phyloP scores from a whole-genome alignment of 2,797 vertebrate species.

The Sebastes steindachneri region DNA sequence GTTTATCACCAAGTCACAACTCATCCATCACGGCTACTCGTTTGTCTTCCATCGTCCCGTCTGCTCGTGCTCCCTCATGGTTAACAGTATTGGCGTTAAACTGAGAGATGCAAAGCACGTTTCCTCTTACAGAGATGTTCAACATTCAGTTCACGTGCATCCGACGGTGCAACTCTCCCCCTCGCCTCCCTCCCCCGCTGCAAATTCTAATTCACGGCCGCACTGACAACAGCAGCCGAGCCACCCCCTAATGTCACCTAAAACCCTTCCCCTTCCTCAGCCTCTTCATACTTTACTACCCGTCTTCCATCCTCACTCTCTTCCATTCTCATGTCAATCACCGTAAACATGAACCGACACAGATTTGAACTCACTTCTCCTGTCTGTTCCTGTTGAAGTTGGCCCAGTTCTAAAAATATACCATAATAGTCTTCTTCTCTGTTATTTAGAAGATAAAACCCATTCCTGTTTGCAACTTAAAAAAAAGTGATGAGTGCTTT shows the following conservation, averaged over 20 bases:
- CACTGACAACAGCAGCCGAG: not conserved
- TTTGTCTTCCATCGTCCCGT: not conserved
- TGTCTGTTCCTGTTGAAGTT: not conserved
- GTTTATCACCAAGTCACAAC: not conserved
- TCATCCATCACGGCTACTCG: slow-evolving; percentile 3
- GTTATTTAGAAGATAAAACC: not conserved
- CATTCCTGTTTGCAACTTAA: not conserved
- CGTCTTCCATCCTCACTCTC: not conserved
- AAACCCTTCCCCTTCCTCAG: not conserved
- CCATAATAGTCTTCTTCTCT: not conserved
- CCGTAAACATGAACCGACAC: not conserved
- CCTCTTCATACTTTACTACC: not conserved
- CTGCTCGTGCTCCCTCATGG: not conserved
- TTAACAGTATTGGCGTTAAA: not conserved
- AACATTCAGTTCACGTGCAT: slow-evolving; percentile 37
- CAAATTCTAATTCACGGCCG: slow-evolving; percentile 54
- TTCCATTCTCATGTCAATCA: not conserved
- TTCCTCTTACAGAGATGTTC: slow-evolving; percentile 30
- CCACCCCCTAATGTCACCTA: slow-evolving; percentile 6
- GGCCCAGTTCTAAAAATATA: not conserved
- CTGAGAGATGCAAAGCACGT: slow-evolving; percentile 39
- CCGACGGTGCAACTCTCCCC: not conserved
- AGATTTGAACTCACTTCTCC: not conserved
- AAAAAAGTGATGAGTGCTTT: not conserved
- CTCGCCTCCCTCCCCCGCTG: not conserved